Evolutionary conservation across 2,797 vertebrate genomes (phyloP).

Genomic region (Girardinus metallicus): DNA sequence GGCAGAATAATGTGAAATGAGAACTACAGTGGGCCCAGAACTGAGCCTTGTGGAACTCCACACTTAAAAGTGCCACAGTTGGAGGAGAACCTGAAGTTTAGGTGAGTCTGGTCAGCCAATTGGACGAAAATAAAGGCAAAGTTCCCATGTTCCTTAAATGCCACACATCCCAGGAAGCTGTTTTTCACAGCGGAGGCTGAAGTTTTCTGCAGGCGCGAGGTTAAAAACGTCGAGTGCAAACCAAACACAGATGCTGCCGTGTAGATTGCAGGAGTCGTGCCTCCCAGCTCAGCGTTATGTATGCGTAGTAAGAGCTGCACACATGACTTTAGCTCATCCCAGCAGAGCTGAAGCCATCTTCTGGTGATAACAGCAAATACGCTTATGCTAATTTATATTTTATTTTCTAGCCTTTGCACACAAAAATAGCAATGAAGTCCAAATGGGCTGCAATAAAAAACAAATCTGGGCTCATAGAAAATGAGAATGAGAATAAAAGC

Average conservation of each 20-base stretch:
- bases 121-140: not conserved
- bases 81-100: no score
- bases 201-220: not conserved
- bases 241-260: constrained; percentile 37
- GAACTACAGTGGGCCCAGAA: no score
- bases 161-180: not conserved
- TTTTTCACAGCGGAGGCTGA: not conserved
- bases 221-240: constrained; percentile 34
- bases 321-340: constrained; percentile 57
- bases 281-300: constrained; percentile 60
- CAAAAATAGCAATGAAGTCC: constrained; percentile 24
- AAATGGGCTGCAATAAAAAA: constrained; percentile 21
- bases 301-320: constrained; percentile 55
- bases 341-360: constrained; percentile 59
- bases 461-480: constrained; percentile 21
- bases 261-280: constrained; percentile 45
- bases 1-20: no score
- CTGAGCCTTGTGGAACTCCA: no score
- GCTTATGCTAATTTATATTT: constrained; percentile 56
- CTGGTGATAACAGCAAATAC: constrained; percentile 59
- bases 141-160: not conserved
- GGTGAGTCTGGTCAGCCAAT: not conserved
- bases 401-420: constrained; percentile 15
- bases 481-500: not conserved
- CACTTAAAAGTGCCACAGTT: no score